Evolutionary conservation across 2,797 vertebrate species (phyloP).

Genomic region (Ceryle rudis): DNA sequence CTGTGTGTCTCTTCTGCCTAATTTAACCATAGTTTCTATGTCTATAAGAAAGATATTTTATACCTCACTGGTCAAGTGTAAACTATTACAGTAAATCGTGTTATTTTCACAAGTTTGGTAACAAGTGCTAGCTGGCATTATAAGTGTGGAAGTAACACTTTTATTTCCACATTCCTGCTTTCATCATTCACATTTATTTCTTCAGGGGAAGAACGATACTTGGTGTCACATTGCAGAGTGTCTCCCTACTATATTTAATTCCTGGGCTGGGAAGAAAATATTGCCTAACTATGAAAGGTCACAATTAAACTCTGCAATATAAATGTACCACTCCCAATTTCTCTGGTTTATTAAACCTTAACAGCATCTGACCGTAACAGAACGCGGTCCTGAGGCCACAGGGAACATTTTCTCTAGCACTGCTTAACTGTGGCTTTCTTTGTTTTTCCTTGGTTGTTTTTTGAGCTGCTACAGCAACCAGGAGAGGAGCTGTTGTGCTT

Average conservation of each 20-base stretch:
- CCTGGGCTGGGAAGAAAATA: background rate
- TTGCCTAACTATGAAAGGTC: slow-evolving; percentile 12
- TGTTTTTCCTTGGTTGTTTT: background rate
- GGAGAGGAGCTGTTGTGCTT: slow-evolving; percentile 42
- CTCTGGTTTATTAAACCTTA: slow-evolving; percentile 20
- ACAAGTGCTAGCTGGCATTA: slow-evolving; percentile 42
- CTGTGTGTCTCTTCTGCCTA: slow-evolving; percentile 36
- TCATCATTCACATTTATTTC: slow-evolving; percentile 65
- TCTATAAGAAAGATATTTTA: slow-evolving; percentile 46
- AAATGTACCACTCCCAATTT: background rate
- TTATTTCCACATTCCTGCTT: slow-evolving; percentile 69
- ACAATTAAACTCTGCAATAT: slow-evolving; percentile 12
- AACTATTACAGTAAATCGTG: slow-evolving; percentile 53
- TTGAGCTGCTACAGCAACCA: background rate
- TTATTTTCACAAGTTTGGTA: slow-evolving; percentile 65
- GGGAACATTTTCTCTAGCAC: background rate
- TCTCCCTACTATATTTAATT: slow-evolving; percentile 46
- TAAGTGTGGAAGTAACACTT: slow-evolving; percentile 59
- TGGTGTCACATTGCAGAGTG: slow-evolving; percentile 40
- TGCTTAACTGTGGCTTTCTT: background rate
- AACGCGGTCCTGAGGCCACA: slow-evolving; percentile 19
- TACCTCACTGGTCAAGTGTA: slow-evolving; percentile 55
- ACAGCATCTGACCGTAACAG: slow-evolving; percentile 13
- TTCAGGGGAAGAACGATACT: slow-evolving; percentile 34
- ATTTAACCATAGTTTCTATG: slow-evolving; percentile 27